Conservation (phyloP, 2,888 invertebrate genomes). For the Catocala nupta region DNA sequence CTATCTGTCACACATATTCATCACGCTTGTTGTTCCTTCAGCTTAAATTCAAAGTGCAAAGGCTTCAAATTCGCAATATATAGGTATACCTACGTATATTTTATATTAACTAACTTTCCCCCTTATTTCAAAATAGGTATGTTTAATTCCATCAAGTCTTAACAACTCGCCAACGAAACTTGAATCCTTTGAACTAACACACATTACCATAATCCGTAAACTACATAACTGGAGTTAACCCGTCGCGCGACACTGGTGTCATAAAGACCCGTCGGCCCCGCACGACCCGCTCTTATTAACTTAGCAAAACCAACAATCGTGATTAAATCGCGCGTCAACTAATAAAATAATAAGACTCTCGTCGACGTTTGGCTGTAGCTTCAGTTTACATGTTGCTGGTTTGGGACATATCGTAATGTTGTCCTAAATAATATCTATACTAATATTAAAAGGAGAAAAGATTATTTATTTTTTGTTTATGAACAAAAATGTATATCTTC, state of each 20-base stretch:
- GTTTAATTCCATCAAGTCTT: constrained; percentile 8
- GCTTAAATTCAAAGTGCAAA: too few species aligned
- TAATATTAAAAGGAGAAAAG: too few species aligned
- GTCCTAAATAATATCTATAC: too few species aligned
- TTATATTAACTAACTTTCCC: too few species aligned
- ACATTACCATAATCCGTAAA: constrained; percentile 28
- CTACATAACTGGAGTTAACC: constrained; percentile 37
- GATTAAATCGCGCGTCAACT: constrained; percentile 87
- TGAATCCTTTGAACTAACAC: constrained; percentile 4
- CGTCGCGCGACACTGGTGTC: constrained; percentile 38
- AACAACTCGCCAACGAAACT: neutral
- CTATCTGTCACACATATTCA: too few species aligned
- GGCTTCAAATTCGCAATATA: too few species aligned
- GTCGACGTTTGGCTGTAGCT: constrained; percentile 61
- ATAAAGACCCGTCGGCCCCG: constrained; percentile 17
- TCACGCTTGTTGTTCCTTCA: too few species aligned
- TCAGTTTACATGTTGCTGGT: constrained; percentile 67
- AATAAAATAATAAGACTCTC: constrained; percentile 85
- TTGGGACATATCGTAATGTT: neutral
- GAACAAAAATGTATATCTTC: too few species aligned
- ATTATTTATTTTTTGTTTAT: too few species aligned
- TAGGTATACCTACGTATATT: too few species aligned
- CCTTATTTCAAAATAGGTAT: neutral
- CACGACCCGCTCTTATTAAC: constrained; percentile 79
- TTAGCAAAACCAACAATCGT: constrained; percentile 87